Evolutionary conservation across 2,113 vertebrate genomes (phyloP).

Genomic region (Buteo buteo): DNA sequence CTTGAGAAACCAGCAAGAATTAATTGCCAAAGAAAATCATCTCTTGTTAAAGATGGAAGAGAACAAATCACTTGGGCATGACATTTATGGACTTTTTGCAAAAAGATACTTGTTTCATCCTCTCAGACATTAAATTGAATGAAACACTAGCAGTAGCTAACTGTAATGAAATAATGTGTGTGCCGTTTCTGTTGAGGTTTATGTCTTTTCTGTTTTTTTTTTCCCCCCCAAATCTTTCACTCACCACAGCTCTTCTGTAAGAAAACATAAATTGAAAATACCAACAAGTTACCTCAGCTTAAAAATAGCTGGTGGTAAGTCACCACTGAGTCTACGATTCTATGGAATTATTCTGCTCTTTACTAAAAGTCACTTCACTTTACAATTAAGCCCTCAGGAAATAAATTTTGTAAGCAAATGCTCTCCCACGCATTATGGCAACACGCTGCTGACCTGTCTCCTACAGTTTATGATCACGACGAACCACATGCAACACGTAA

Average conservation of each 20-base stretch:
- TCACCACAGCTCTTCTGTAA: not conserved
- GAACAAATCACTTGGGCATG: not conserved
- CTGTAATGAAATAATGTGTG: not conserved
- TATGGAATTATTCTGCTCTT: not conserved
- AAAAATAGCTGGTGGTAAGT: not conserved
- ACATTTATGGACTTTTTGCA: not conserved
- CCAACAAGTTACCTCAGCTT: not conserved
- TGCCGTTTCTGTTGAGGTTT: too few species aligned
- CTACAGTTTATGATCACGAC: accelerated
- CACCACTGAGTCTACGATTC: not conserved
- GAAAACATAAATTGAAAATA: not conserved
- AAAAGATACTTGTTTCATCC: not conserved
- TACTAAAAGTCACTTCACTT: not conserved
- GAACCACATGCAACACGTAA: not conserved
- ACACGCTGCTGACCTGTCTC: not conserved
- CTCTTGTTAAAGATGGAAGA: not conserved
- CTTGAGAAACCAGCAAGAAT: not conserved
- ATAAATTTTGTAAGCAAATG: not conserved
- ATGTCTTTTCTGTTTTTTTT: too few species aligned
- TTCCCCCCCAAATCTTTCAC: too few species aligned
- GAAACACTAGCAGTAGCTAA: not conserved
- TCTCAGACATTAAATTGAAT: not conserved
- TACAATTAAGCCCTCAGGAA: not conserved
- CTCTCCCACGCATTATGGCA: not conserved
- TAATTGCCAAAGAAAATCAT: not conserved